phyloP scores from a whole-genome alignment of 1,140 invertebrate genomes.

The Drosophila lacertosa region DNA sequence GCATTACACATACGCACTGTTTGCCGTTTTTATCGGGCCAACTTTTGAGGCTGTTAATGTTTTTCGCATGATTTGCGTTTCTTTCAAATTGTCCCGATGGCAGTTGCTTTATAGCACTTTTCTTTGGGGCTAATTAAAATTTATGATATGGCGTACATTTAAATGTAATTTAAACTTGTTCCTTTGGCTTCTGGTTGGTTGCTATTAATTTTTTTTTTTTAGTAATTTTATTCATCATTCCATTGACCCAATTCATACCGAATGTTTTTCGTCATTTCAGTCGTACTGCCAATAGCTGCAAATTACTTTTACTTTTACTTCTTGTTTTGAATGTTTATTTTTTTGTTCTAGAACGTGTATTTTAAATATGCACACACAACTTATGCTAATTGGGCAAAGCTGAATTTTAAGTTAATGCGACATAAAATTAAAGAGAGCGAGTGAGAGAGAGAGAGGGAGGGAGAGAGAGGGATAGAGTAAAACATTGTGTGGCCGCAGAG shows the following conservation, averaged over 20 bases:
- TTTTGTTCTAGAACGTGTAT: constrained; percentile 49
- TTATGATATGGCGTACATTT: constrained; percentile 9
- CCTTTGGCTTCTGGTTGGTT: constrained; percentile 7
- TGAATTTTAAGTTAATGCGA: constrained; percentile 69
- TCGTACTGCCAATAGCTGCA: constrained; percentile 24
- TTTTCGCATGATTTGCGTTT: constrained; percentile 19
- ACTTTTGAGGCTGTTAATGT: constrained; percentile 19
- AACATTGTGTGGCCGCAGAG: constrained; percentile 35
- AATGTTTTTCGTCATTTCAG: constrained; percentile 14
- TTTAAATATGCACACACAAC: constrained; percentile 48
- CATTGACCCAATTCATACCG: constrained; percentile 58
- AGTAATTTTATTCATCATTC: constrained; percentile 56
- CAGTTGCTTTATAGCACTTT: constrained; percentile 8
- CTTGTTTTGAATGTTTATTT: too few species aligned
- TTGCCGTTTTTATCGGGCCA: not conserved
- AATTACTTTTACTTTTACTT: constrained; percentile 66
- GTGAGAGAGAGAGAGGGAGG: not conserved
- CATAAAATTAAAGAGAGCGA: constrained; percentile 43
- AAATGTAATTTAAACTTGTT: constrained; percentile 25
- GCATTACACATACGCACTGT: constrained; percentile 2
- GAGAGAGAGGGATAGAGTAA: not conserved
- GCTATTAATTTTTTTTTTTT: not conserved
- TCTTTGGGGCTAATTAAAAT: constrained; percentile 22
- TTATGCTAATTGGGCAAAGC: constrained; percentile 66
- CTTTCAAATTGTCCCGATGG: not conserved